Evolutionary conservation across 2,888 invertebrate species (phyloP).

Genomic region (Agrotis exclamationis): DNA sequence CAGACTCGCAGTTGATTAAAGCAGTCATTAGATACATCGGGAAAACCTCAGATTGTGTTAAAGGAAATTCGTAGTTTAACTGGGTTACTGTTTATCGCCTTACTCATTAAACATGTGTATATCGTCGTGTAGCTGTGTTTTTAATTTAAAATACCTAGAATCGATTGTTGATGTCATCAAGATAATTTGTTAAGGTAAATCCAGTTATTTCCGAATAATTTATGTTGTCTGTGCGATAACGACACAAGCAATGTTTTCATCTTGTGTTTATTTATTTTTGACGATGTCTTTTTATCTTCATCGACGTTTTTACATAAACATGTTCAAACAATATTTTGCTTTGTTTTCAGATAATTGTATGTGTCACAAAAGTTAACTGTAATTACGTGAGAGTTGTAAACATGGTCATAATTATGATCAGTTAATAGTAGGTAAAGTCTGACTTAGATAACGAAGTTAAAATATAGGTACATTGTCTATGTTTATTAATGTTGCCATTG

Average conservation of each 20-base stretch:
- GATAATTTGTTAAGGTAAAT: conserved; percentile 11
- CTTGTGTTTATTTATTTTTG: conserved; percentile 7
- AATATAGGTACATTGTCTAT: too few relatives aligned
- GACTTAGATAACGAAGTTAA: too few relatives aligned
- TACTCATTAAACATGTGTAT: not conserved
- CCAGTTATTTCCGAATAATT: conserved; percentile 42
- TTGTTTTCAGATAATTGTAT: not conserved
- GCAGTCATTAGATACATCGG: not conserved
- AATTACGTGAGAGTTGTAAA: too few relatives aligned
- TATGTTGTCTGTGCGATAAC: conserved; percentile 20
- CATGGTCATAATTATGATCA: too few relatives aligned
- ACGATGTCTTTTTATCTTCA: not conserved
- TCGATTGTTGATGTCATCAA: conserved; percentile 23
- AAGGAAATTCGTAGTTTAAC: not conserved
- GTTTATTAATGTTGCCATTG: too few relatives aligned
- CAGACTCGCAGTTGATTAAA: not conserved
- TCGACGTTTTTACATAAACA: not conserved
- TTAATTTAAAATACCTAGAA: conserved; percentile 20
- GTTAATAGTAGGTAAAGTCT: too few relatives aligned
- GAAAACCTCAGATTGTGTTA: conserved; percentile 12
- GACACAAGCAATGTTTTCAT: not conserved
- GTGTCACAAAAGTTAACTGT: too few relatives aligned
- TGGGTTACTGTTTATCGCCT: not conserved
- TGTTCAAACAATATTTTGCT: not conserved
- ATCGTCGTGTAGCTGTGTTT: not conserved